Percentiles rank a stretch among this genome's conserved stretches.
phyloP scores from a whole-genome alignment of 2,113 vertebrate genomes.

The Brachionichthys hirsutus region DNA sequence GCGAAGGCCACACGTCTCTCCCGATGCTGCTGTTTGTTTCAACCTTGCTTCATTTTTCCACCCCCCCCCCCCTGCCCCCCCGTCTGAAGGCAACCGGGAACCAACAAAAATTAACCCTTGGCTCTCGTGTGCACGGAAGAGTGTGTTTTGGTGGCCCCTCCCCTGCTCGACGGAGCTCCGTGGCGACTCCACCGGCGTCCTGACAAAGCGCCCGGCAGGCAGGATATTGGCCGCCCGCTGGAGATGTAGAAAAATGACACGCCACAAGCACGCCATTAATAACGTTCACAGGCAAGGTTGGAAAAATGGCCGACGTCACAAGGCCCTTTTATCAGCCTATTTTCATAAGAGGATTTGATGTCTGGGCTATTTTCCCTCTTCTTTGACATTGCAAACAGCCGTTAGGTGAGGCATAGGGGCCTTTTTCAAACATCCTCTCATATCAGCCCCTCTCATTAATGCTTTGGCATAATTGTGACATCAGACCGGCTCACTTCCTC shows the following conservation, averaged over 20 bases:
- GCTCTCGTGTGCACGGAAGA: conserved; percentile 44
- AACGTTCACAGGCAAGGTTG: conserved; percentile 78
- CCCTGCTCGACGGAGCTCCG: conserved; percentile 40
- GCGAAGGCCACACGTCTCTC: conserved; percentile 84
- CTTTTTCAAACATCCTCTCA: conserved; percentile 69
- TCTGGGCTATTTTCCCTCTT: conserved; percentile 74
- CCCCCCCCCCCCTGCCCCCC: not conserved
- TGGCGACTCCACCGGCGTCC: conserved; percentile 44
- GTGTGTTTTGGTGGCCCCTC: conserved; percentile 50
- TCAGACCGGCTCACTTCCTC: conserved; percentile 54
- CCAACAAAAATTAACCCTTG: conserved; percentile 74
- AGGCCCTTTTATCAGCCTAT: conserved; percentile 77
- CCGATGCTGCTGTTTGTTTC: conserved; percentile 83
- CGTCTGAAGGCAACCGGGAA: conserved; percentile 60
- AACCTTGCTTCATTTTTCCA: conserved; percentile 73
- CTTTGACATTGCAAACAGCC: conserved; percentile 78
- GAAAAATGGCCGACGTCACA: conserved; percentile 74
- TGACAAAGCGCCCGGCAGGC: conserved; percentile 49
- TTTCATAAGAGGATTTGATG: conserved; percentile 74
- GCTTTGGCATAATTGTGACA: conserved; percentile 67
- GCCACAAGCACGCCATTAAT: conserved; percentile 80
- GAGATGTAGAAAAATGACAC: conserved; percentile 76
- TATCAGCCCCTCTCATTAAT: conserved; percentile 66
- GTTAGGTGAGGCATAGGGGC: conserved; percentile 71
- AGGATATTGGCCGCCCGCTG: conserved; percentile 44